Percentiles rank a stretch among this genome's conserved stretches.
phyloP scores from a whole-genome alignment of 92 coral and sea anemone species.

The Phenganax subtilis region DNA sequence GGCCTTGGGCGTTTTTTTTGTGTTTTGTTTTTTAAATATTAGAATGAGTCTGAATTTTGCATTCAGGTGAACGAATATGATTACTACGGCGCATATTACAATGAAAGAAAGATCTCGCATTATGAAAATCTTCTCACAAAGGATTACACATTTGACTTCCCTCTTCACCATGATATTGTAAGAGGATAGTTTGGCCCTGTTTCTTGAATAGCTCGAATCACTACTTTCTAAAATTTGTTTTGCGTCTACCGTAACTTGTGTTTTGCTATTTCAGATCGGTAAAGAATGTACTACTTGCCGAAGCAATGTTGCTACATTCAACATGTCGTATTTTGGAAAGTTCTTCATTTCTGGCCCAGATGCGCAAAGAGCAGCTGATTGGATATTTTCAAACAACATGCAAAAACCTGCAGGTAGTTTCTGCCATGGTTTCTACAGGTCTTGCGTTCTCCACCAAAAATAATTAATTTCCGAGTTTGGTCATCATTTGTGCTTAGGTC shows the following conservation, averaged over 20 bases:
- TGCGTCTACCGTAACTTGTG: not conserved
- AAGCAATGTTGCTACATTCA: constrained; percentile 74
- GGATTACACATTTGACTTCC: constrained; percentile 90
- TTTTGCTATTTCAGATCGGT: constrained; percentile 59
- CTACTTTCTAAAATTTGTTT: not conserved
- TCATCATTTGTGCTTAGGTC: constrained; percentile 45
- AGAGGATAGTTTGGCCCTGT: constrained; percentile 26
- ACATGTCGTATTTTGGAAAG: constrained; percentile 98
- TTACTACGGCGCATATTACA: constrained; percentile 74
- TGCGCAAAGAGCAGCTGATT: constrained; percentile 92
- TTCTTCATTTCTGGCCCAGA: constrained; percentile 88
- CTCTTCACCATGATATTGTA: constrained; percentile 86
- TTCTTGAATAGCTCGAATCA: not conserved
- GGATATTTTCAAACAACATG: constrained; percentile 97
- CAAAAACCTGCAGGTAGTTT: constrained; percentile 71
- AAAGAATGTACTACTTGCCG: constrained; percentile 77
- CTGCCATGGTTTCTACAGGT: constrained; percentile 36
- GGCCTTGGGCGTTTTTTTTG: no score
- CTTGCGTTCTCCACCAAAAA: not conserved
- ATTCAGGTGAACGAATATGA: constrained; percentile 61
- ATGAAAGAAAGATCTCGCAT: constrained; percentile 45
- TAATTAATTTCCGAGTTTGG: not conserved
- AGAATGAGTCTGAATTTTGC: no score
- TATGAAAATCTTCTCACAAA: constrained; percentile 65
- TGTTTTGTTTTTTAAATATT: no score